Evolutionary conservation across 2,113 vertebrate species (phyloP).

Genomic region (Vombatus ursinus): DNA sequence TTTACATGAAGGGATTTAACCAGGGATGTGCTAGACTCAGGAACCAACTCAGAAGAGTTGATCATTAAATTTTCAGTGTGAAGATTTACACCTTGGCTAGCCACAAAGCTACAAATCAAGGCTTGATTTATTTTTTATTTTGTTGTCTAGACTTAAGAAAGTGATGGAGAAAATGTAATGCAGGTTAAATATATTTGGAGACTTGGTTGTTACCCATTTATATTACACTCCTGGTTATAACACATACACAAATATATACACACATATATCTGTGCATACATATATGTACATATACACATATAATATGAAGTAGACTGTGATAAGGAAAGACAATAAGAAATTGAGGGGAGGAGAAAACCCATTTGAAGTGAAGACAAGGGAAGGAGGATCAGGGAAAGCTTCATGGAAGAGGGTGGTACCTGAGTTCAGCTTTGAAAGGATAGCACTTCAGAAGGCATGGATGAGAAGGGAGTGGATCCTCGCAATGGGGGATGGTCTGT

Average conservation of each 20-base stretch:
- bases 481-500: neutral
- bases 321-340: neutral
- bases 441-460: neutral
- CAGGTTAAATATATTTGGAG: neutral
- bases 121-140: neutral
- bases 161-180: neutral
- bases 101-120: neutral
- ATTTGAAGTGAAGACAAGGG: neutral
- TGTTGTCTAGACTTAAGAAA: neutral
- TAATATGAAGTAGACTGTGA: neutral
- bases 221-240: neutral
- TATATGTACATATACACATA: neutral
- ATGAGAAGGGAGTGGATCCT: neutral
- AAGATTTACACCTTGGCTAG: neutral
- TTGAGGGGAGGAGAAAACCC: neutral
- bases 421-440: neutral
- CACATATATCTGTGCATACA: neutral
- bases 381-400: neutral
- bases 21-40: neutral
- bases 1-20: neutral
- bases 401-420: neutral
- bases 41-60: neutral
- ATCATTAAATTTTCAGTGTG: neutral
- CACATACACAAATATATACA: neutral
- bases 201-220: neutral